Percentiles rank a stretch among this genome's conserved stretches.
phyloP scores from a whole-genome alignment of 1,140 invertebrate species.

The Pantala flavescens region DNA sequence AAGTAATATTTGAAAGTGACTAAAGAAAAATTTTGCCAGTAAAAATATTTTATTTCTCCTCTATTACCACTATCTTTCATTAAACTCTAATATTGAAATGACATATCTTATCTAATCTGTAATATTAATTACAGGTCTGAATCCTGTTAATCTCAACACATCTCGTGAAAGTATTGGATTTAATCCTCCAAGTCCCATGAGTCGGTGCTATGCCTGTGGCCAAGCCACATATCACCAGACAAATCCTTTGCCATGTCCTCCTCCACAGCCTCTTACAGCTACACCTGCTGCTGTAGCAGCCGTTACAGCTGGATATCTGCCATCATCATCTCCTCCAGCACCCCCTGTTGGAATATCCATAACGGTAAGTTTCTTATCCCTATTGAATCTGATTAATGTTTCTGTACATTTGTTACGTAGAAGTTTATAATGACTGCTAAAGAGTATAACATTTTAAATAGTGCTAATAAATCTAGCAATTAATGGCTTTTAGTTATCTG shows the following conservation, averaged over 20 bases:
- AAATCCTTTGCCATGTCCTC: conserved; percentile 1
- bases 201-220: conserved; percentile 64
- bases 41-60: too few relatives aligned
- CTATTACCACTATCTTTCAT: too few relatives aligned
- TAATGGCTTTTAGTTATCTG: too few relatives aligned
- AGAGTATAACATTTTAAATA: too few relatives aligned
- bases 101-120: too few relatives aligned
- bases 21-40: too few relatives aligned
- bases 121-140: conserved; percentile 26
- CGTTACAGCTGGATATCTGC: conserved; percentile 24
- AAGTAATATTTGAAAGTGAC: neutral
- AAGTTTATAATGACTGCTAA: too few relatives aligned
- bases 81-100: too few relatives aligned
- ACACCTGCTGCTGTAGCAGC: conserved; percentile 25
- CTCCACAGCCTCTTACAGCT: conserved; percentile 20
- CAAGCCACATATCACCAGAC: conserved; percentile 38
- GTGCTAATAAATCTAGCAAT: too few relatives aligned
- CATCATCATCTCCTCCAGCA: conserved; percentile 28
- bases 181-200: conserved; percentile 50
- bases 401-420: neutral
- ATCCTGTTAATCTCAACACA: conserved; percentile 35
- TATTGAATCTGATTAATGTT: neutral
- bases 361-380: conserved; percentile 22
- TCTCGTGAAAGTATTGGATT: conserved; percentile 38
- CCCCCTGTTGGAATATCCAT: conserved; percentile 23